A percentile compares a stretch with the other conserved stretches of the same genome.
phyloP scores from a whole-genome alignment of 2,888 invertebrate genomes.

The Phalangium opilio region DNA sequence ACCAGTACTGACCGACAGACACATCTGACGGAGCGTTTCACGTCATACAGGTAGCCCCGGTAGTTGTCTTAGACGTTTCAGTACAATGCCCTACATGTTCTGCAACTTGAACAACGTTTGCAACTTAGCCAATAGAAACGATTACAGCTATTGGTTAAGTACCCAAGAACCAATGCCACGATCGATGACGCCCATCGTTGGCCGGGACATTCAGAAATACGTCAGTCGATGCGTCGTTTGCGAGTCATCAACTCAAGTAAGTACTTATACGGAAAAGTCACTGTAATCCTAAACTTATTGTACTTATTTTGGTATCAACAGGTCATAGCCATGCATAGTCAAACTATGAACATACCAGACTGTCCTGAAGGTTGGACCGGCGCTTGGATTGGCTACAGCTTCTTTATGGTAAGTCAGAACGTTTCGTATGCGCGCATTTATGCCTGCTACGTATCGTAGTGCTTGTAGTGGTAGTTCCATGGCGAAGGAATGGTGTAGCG shows the following conservation, averaged over 20 bases:
- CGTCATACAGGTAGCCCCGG: constrained; percentile 78
- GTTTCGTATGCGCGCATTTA: no score
- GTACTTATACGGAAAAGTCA: no score
- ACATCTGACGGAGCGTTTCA: no score
- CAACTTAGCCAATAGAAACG: constrained; percentile 89
- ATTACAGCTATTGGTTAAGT: constrained; percentile 91
- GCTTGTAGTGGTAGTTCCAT: no score
- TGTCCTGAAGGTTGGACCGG: constrained; percentile 89
- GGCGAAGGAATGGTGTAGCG: no score
- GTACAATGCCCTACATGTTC: constrained; percentile 90
- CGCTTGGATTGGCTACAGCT: constrained; percentile 94
- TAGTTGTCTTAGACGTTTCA: constrained; percentile 83
- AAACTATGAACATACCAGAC: constrained; percentile 62
- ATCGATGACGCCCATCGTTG: constrained; percentile 93
- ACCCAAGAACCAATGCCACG: constrained; percentile 79
- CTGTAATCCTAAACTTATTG: no score
- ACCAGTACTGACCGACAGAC: no score
- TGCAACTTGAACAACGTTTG: constrained; percentile 91
- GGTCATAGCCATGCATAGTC: constrained; percentile 85
- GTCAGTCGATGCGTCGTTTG: constrained; percentile 90
- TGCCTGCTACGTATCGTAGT: no score
- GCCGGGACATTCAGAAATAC: constrained; percentile 59
- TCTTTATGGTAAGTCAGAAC: constrained; percentile 66
- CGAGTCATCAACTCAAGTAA: constrained; percentile 75
- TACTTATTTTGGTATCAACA: constrained; percentile 1